Base-by-base conservation (phyloP, 2,797 vertebrate genomes). In the Holocentrus rufus region DNA sequence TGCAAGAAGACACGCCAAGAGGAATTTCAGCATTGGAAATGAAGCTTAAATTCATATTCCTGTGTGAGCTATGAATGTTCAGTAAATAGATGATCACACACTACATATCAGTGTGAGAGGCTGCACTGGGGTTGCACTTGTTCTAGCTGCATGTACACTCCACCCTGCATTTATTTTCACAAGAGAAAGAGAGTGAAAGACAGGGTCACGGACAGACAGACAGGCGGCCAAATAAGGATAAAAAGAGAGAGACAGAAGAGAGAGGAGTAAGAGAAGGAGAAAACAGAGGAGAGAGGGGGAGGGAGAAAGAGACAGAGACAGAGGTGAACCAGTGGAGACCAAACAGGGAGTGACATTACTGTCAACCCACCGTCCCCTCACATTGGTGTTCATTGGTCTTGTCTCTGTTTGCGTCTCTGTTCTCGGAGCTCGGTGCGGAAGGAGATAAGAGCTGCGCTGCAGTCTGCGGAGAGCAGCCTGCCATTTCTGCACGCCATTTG, bases 331-430 rank as follows among this genome's bases (percentile, higher is more conserved):
- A 66, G 71, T 70, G 72, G 42, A 65, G 69, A 82, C 63, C 83
- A 91, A 91, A 91, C 72, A 80, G 69, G 79, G 65, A 88, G 81
- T 76, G 88, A 92, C 81, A 85, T 75, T 76, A 74, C 83, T 92
- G 89, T 88, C 89, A 88, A 79, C 79, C 84, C n/a, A n/a, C 68
- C 67, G 54, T 81, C 72, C 70, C 56, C 69, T 85, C 77, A 79
- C 80, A 68, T 62, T 34, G 49, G 71, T 11, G 65, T 71, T 81
- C 82, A 69, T 44, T 80, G 79, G 61, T 80, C 82, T 76, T 81
- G 78, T 91, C 84, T 88, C 77, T 74, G 80, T 90, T 81, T 86
- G 67, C 8, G 64, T 81, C 66, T 84, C 77, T 83, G 77, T 87
- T 88, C 83, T 85, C 56, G 2, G 71, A 83, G 79, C 77, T 77